Conservation (phyloP, 2,888 invertebrate genomes). For the Melieria crassipennis region DNA sequence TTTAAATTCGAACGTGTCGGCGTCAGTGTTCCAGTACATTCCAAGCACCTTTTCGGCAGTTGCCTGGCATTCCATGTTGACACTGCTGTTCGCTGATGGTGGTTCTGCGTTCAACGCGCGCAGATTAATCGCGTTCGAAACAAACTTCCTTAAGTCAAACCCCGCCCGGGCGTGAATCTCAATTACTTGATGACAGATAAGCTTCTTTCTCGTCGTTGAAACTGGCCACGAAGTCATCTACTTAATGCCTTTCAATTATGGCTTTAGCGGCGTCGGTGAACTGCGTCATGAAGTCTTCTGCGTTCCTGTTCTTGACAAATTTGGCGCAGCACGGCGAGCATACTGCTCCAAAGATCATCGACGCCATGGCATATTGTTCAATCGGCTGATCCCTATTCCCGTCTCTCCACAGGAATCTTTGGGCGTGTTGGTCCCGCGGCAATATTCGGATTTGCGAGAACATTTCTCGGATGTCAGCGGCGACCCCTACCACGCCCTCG, state of each 20-base stretch:
- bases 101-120: neutral
- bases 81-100: neutral
- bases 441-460: neutral
- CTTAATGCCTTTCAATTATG: slow-evolving; percentile 38
- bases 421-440: slow-evolving; percentile 8
- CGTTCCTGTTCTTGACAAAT: slow-evolving; percentile 50
- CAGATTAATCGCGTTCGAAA: neutral
- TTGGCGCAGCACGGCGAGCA: slow-evolving; percentile 41
- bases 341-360: neutral
- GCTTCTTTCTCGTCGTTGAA: slow-evolving; percentile 48
- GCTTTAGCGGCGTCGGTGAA: slow-evolving; percentile 25
- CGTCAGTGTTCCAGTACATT: slow-evolving; percentile 15
- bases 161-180: slow-evolving; percentile 21
- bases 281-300: slow-evolving; percentile 33
- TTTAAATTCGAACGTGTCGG: slow-evolving; percentile 9
- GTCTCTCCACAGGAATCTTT: slow-evolving; percentile 12
- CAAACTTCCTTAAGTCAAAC: slow-evolving; percentile 21
- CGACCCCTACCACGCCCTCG: slow-evolving; percentile 20
- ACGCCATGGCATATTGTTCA: neutral
- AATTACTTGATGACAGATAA: neutral
- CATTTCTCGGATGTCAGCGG: slow-evolving; percentile 9
- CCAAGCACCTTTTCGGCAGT: slow-evolving; percentile 9
- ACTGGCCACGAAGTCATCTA: slow-evolving; percentile 42
- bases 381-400: slow-evolving; percentile 1
- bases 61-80: slow-evolving; percentile 3